Base-by-base conservation (phyloP, 2,113 vertebrate species). In the Cebidichthys violaceus region DNA sequence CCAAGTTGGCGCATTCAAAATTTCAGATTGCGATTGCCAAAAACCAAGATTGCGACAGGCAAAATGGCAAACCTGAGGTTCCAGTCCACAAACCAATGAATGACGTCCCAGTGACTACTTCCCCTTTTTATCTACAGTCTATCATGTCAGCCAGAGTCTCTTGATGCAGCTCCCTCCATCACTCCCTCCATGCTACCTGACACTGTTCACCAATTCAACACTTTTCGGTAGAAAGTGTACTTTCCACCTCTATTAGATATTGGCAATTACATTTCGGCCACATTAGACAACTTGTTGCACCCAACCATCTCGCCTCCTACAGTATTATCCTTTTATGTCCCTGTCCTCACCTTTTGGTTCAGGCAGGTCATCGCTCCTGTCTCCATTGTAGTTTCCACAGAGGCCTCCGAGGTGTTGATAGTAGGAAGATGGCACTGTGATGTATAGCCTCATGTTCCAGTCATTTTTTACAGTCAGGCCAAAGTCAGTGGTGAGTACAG, bases 321-420 rank as follows among this genome's bases (percentile, higher is more conserved):
- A 64, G 61, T 11, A 13, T 14, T 35, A 6, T 17, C 37, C 27
- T 8, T 24, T n/a, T 6, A 27, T 27, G 6, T n/a, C 43, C 43
- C 54, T 11, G 37, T 27, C 1, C 72, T 70, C 47, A 79, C 84
- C 75, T 59, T 2, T 24, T 37, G 77, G 45, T 3, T 11, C 50
- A 2, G 84, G 70, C 20, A 86, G 47, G 70, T 86, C 84, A 65
- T 86, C 84, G 3, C 1, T 50, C 6, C 2, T n/a, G 70, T 82
- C 79, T 70, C 75, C 84, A 10, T 86, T 86, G 70, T 86, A 86
- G 75, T 86, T 82, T 70, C 84, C 84, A 75, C 84, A 86, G 57
- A 86, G 79, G 24, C 84, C 84, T 20, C 79, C 79, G 0, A 86
- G 24, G 24, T 75, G 47, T 14, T 86, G 10, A 41, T 82, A 70